These are phyloP conservation scores for Chamaetylas fuelleborni DNA, from an alignment of 2,113 vertebrate species.

Conservation along the genomic window DNA sequence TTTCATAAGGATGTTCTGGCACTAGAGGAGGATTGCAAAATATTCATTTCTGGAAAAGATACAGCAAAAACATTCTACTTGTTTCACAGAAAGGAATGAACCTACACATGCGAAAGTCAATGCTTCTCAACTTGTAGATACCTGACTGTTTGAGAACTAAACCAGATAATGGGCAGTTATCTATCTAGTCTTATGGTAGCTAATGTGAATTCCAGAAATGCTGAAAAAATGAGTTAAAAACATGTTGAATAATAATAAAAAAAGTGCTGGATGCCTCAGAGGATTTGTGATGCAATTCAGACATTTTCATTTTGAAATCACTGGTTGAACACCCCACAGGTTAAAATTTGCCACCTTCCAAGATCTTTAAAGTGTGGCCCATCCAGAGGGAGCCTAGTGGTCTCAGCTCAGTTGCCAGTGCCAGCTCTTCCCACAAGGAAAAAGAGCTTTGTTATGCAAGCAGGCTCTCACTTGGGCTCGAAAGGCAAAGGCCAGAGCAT, in stretches of 20 bases:
- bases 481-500: neutral
- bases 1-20: conserved; percentile 9
- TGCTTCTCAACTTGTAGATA: neutral
- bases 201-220: neutral
- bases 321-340: neutral
- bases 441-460: neutral
- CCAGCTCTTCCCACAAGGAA: neutral
- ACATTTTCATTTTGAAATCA: neutral
- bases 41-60: conserved; percentile 30
- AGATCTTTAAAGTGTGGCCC: neutral
- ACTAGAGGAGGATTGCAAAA: neutral
- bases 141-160: neutral
- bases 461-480: fast-evolving
- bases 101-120: neutral
- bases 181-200: neutral
- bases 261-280: neutral
- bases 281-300: neutral
- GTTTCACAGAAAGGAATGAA: neutral
- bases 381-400: neutral
- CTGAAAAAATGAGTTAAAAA: neutral
- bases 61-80: conserved; percentile 19
- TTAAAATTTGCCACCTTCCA: neutral
- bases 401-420: neutral
- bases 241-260: neutral
- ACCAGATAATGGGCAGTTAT: neutral